Evolutionary conservation across 2,888 invertebrate species (phyloP).

Genomic region (Ectemnius continuus): DNA sequence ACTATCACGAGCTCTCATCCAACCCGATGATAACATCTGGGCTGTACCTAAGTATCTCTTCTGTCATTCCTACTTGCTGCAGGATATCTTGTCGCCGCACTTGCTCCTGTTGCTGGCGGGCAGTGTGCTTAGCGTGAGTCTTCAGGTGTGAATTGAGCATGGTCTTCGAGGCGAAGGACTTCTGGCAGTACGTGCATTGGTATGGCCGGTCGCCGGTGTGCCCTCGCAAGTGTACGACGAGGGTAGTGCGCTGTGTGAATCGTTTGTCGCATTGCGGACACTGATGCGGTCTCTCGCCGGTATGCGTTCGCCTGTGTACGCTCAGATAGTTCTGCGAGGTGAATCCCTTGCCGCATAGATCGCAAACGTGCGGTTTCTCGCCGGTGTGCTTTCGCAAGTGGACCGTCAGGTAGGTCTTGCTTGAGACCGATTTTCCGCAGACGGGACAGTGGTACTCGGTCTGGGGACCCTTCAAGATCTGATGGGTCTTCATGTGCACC

Average conservation of each 20-base stretch:
- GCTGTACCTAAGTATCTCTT: not conserved
- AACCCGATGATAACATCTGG: no score
- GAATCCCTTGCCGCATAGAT: conserved; percentile 75
- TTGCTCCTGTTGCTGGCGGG: conserved; percentile 56
- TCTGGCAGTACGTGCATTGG: conserved; percentile 73
- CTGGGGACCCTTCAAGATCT: conserved; percentile 69
- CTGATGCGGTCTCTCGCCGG: conserved; percentile 75
- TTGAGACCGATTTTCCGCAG: conserved; percentile 82
- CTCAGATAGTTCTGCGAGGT: conserved; percentile 76
- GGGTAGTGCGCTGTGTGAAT: conserved; percentile 75
- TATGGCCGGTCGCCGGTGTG: conserved; percentile 76
- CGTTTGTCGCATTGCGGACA: conserved; percentile 75
- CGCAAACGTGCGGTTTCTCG: conserved; percentile 82
- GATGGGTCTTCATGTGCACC: conserved; percentile 76
- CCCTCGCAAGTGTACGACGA: conserved; percentile 75
- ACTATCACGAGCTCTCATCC: no score
- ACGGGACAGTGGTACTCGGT: conserved; percentile 82
- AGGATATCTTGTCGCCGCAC: conserved; percentile 33
- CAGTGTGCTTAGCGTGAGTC: conserved; percentile 75
- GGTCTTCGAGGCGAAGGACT: conserved; percentile 76
- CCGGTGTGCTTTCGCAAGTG: conserved; percentile 83
- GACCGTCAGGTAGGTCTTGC: conserved; percentile 82
- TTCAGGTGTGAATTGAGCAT: conserved; percentile 76
- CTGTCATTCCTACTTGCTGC: conserved; percentile 10
- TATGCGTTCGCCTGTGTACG: conserved; percentile 75